A percentile compares a stretch with the other conserved stretches of the same genome.
These are phyloP conservation scores for Melitaea athalia DNA, from an alignment of 2,888 invertebrate species.

Conservation along the genomic window DNA sequence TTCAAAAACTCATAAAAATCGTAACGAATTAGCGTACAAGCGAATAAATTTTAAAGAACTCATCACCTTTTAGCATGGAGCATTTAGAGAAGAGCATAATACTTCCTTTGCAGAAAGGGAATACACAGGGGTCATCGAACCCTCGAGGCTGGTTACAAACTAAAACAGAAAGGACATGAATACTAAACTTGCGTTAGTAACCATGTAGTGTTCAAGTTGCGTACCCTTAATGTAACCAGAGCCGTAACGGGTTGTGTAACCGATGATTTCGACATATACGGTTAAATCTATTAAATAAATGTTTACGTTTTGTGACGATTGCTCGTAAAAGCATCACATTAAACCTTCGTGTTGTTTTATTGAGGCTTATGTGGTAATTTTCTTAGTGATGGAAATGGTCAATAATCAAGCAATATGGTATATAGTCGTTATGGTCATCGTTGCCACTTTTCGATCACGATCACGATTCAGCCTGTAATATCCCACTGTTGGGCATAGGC, in stretches of 20 bases:
- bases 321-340: background rate
- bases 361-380: too few species aligned
- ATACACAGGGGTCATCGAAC: slow-evolving; percentile 1
- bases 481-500: too few species aligned
- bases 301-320: slow-evolving; percentile 18
- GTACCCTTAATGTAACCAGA: slow-evolving; percentile 22
- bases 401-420: too few species aligned
- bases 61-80: too few species aligned
- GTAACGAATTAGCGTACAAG: too few species aligned
- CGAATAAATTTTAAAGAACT: too few species aligned
- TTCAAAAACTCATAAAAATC: too few species aligned
- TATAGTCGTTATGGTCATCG: too few species aligned
- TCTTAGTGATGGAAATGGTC: too few species aligned
- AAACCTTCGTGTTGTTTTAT: too few species aligned
- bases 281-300: slow-evolving; percentile 27
- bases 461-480: too few species aligned
- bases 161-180: slow-evolving; percentile 13
- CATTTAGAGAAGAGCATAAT: background rate
- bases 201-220: slow-evolving; percentile 20
- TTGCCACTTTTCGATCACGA: too few species aligned
- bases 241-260: slow-evolving; percentile 16
- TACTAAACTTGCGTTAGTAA: slow-evolving; percentile 20
- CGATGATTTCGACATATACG: slow-evolving; percentile 22
- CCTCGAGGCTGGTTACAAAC: slow-evolving; percentile 2
- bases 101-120: background rate